phyloP scores from a whole-genome alignment of 2,797 vertebrate genomes.

The Phrynocephalus vlangalii region DNA sequence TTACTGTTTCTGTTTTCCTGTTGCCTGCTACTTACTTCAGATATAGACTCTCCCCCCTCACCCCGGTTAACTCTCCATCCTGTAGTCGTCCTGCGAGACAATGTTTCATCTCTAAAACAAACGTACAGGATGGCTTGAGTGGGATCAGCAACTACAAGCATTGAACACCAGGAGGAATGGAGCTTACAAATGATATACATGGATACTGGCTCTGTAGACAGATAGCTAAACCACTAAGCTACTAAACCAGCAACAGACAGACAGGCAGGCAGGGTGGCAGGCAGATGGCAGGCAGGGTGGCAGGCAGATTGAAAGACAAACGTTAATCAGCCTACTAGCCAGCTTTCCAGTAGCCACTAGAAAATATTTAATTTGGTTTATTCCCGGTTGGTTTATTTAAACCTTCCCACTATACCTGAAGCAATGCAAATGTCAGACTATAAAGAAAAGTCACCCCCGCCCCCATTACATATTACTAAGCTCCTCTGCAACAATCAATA shows the following conservation, averaged over 20 bases:
- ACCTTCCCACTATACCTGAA: slow-evolving; percentile 31
- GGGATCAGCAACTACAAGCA: not conserved
- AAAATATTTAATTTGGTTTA: not conserved
- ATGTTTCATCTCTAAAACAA: not conserved
- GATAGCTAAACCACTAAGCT: no score
- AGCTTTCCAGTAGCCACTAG: not conserved
- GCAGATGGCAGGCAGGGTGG: no score
- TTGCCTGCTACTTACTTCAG: not conserved
- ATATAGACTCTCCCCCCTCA: no score
- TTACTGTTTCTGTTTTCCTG: not conserved
- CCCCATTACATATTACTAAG: not conserved
- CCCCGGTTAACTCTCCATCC: not conserved
- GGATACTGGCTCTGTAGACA: no score
- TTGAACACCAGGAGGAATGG: not conserved
- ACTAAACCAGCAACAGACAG: no score
- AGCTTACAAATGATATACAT: no score
- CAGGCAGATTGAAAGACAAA: no score
- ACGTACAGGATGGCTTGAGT: not conserved
- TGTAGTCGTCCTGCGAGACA: not conserved
- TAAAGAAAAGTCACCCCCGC: slow-evolving; percentile 32
- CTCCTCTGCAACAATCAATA: slow-evolving; percentile 33
- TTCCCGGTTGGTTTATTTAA: not conserved
- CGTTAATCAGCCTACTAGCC: no score
- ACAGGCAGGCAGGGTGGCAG: no score
- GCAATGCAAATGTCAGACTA: slow-evolving; percentile 39